Base-by-base conservation (phyloP, 2,113 vertebrate species). In the Neotoma lepida region DNA sequence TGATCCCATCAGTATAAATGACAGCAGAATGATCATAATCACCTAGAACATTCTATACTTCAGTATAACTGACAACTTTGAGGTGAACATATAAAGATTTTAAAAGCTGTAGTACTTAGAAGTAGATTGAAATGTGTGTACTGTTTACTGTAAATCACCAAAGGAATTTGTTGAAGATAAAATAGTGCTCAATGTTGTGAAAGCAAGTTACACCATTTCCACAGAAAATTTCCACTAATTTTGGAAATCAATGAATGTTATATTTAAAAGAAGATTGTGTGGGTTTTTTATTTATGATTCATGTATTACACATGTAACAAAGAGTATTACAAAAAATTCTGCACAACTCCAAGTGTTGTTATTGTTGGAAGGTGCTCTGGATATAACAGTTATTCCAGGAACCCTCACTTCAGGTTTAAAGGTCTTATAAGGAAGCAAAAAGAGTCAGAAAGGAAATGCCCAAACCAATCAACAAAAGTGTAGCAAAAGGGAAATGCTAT, bases 241-340 rank as follows among this genome's bases (percentile, higher is more conserved):
- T 81, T 90, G 74, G 51, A 86, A 96, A 92, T 2, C 7, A 76
- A 87, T n/a, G 2, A 58, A 33, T 84, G 33, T 78, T 94, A 80
- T 85, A 94, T 92, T 90, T 81, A 90, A 88, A 96, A 86, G 76
- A 86, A 90, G 88, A 41, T 77, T 56, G 82, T 91, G 33, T 70
- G 44, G 82, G 64, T n/a, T 92, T n/a, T 77, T 13, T 85, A 26
- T 63, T 54, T 71, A 28, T 85, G 46, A 93, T 54, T 89, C 49
- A 78, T 51, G 10, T 51, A 73, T 94, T 81, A 58, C 76, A 76
- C 49, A 88, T 26, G 6, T 44, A 73, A 87, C 56, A 91, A 90
- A 5, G 49, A 51, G 35, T 86, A 15, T 24, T 71, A 49, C 8
- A 54, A 77, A 22, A 82, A 63, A 89, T 74, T 94, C 63, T 41